Evolutionary conservation across 2,888 invertebrate genomes (phyloP).

Genomic region (Chloromyia formosa): DNA sequence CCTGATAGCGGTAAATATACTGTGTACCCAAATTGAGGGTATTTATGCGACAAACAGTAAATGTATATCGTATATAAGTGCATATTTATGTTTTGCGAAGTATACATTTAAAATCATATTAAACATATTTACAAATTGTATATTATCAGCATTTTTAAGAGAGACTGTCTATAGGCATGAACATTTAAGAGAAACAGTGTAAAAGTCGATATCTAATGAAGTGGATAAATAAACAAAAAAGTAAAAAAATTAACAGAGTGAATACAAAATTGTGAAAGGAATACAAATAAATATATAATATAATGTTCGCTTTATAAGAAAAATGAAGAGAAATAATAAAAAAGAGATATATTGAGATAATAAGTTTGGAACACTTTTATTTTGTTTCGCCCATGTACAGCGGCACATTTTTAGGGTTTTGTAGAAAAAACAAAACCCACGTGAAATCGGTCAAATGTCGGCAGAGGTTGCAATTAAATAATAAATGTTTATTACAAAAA

Average conservation of each 20-base stretch:
- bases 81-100: neutral
- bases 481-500: too few species aligned
- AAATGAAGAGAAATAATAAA: conserved; percentile 27
- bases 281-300: neutral
- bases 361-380: too few species aligned
- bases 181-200: too few species aligned
- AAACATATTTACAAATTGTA: conserved; percentile 17
- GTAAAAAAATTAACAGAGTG: neutral
- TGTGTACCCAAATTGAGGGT: too few species aligned
- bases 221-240: neutral
- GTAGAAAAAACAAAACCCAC: too few species aligned
- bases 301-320: conserved; percentile 41
- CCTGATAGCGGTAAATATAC: too few species aligned
- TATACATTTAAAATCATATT: neutral
- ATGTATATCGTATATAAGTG: neutral
- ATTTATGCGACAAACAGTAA: neutral
- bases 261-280: neutral
- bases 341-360: conserved; percentile 26
- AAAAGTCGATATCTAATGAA: neutral
- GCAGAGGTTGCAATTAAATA: too few species aligned
- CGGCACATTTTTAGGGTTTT: too few species aligned
- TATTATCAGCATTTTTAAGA: conserved; percentile 35
- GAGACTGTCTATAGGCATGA: conserved; percentile 22
- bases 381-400: too few species aligned
- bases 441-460: too few species aligned